Evolutionary conservation across 2,113 vertebrate species (phyloP), one percentile per base, ranked within the genome.

Genomic region (Burhinus oedicnemus): DNA sequence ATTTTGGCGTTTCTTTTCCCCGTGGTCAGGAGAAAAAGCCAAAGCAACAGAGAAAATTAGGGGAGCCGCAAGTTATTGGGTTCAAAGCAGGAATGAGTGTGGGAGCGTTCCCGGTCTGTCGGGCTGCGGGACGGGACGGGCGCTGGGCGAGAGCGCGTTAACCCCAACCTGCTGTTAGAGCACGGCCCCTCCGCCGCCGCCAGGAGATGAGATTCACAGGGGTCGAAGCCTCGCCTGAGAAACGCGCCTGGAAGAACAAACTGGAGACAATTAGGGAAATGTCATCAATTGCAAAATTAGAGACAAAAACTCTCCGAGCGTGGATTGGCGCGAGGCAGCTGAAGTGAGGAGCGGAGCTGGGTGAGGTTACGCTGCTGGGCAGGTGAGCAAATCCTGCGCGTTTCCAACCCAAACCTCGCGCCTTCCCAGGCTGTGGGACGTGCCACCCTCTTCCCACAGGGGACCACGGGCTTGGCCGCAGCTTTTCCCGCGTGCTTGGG

Each of bases 311-410:
- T 22, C 40, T 38, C 57, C 15, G 3, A 27, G 40, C 7, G 12
- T 1, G 3, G 22, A 22, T 29, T n/a, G 3, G 15, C 4, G 10
- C 1, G 2, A 47, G 66, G 49, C 19, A 3, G 40, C n/a, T 7
- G 52, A 40, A 49, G 61, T 3, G 19, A 49, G 83, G 30, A 58
- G n/a, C 18, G 6, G 42, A 19, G 29, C 70, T 57, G 42, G n/a
- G 23, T 26, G 76, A 40, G 42, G 11, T 7, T 40, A 17, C 6
- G 26, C 15, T 11, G 25, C 62, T 7, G 40, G 40, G 62, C 62
- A 23, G 51, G 34, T 2, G 5, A 36, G 44, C 9, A 12, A 47
- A 40, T 42, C 51, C n/a, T 9, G 61, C 9, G 3, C 1, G 16
- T 42, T 51, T 52, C 60, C 47, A 42, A 26, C 22, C 60, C 60